Base-by-base conservation (phyloP, 2,797 vertebrate species). In the Coendou prehensilis region DNA sequence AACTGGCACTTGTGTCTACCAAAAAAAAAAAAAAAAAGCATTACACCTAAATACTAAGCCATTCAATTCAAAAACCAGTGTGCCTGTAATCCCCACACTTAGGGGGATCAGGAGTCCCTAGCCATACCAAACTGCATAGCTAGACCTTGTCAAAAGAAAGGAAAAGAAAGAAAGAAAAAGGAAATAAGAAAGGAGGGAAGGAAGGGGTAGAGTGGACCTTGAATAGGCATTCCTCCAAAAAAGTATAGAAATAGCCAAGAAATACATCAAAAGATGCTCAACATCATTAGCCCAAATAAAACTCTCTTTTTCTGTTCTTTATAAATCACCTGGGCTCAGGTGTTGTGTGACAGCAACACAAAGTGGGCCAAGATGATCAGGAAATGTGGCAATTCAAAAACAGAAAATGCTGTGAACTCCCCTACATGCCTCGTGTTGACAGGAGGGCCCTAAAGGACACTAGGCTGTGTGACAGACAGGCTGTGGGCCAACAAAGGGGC, bases 381-480 rank as follows among this genome's bases (percentile, higher is more conserved):
- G 54, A 94, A 81, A 80, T 13, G 10, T 4, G 8, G 54, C 84
- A 2, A 15, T 20, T 71, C 88, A 61, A 20, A 61, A 64, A 64
- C 2, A 28, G 81, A 6, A 13, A 87, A 56, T 7, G 63, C 47
- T 20, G n/a, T 13, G 9, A 41, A 45, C 23, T 75, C 9, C 22
- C 14, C 41, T 10, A 1, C 50, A 17, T 13, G 17, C 57, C 37
- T n/a, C 37, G 2, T 56, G 47, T 47, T n/a, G n/a, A 26, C 30
- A 26, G 56, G 9, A 6, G 2, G 28, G 47, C 20, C 22, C 20
- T 6, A 5, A 2, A 2, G 41, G 41, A 14, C 1, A 4, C 18
- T 4, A 2, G 37, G 69, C n/a, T 22, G 9, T 23, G 37, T 2
- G 28, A 17, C 18, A 37, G 47, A 17, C 18, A 37, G 47, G 76